Percentiles rank a stretch among this genome's conserved stretches.
Conservation (phyloP, 2,113 vertebrate species). For the Todiramphus chloris region DNA sequence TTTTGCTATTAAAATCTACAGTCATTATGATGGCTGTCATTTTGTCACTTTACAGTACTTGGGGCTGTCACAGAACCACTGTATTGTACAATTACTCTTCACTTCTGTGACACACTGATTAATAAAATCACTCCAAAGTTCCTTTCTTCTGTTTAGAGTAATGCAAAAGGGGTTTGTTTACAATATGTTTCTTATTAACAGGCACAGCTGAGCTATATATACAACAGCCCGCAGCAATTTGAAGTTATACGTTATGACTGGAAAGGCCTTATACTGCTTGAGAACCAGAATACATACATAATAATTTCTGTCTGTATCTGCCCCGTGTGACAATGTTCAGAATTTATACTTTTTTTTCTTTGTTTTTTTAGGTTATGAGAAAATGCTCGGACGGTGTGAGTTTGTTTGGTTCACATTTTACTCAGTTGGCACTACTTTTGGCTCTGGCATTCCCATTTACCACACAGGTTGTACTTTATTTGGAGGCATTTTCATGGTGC, state of each 20-base stretch:
- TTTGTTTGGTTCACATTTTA: background rate
- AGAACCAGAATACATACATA: background rate
- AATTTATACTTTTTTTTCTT: background rate
- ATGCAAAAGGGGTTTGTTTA: background rate
- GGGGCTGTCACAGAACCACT: background rate
- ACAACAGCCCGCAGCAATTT: background rate
- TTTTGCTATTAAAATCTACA: background rate
- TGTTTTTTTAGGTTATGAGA: background rate
- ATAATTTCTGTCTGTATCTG: background rate
- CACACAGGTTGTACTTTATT: background rate
- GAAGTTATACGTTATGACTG: background rate
- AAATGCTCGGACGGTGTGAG: background rate
- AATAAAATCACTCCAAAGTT: background rate
- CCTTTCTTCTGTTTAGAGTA: background rate
- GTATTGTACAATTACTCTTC: background rate
- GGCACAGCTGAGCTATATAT: background rate
- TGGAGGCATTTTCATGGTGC: background rate
- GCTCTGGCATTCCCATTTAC: background rate
- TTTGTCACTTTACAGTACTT: background rate
- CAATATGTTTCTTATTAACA: background rate
- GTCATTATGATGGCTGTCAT: background rate
- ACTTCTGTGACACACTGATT: background rate
- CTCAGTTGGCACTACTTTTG: background rate
- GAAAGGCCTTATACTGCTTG: background rate
- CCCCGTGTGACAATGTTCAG: background rate